These are phyloP conservation scores for Prionailurus bengalensis DNA, from an alignment of 2,113 vertebrate genomes.

Conservation along the genomic window DNA sequence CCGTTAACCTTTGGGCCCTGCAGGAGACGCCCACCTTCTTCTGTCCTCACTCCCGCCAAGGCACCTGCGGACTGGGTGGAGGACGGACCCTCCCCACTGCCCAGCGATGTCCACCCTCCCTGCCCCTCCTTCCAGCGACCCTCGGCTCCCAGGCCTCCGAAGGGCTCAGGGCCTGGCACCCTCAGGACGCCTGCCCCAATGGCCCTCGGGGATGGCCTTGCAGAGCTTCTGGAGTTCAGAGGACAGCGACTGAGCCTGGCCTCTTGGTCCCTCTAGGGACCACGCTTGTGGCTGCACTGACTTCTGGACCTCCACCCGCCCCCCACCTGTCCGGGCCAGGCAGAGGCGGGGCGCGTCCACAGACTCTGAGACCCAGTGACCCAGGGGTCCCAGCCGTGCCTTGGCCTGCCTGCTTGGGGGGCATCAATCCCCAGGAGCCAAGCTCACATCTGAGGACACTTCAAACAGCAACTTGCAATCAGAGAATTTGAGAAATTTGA, in stretches of 20 bases:
- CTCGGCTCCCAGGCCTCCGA: not conserved
- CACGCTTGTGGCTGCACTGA: not conserved
- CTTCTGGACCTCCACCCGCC: not conserved
- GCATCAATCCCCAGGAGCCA: not conserved
- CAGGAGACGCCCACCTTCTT: not conserved
- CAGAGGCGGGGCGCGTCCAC: rapidly evolving
- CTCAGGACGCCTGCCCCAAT: rapidly evolving
- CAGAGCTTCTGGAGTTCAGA: not conserved
- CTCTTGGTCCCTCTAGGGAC: not conserved
- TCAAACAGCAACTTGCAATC: not conserved
- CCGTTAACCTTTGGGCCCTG: rapidly evolving
- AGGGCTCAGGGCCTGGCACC: not conserved
- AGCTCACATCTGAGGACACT: not conserved
- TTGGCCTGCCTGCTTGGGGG: too few species aligned
- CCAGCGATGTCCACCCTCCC: not conserved
- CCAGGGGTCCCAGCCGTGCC: not conserved
- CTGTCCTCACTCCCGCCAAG: rapidly evolving
- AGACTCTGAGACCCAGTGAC: rapidly evolving
- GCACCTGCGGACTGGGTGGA: rapidly evolving
- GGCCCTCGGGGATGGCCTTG: not conserved
- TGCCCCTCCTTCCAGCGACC: not conserved
- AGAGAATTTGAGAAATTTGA: not conserved
- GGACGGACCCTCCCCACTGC: not conserved
- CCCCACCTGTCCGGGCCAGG: not conserved
- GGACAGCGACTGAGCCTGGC: not conserved